phyloP scores from a whole-genome alignment of 2,113 vertebrate genomes.

The Oxyruncus cristatus region DNA sequence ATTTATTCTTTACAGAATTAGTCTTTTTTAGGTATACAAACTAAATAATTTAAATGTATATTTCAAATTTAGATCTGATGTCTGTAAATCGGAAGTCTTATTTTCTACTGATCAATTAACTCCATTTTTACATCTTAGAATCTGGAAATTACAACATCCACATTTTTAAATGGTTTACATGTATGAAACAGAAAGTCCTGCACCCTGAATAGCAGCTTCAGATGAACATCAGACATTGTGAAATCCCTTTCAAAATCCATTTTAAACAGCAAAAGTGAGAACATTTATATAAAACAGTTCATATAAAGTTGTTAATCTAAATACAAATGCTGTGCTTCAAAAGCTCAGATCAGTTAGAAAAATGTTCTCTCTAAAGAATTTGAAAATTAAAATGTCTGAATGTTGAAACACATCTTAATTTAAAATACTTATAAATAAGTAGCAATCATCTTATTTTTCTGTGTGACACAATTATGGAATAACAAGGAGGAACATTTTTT shows the following conservation, averaged over 20 bases:
- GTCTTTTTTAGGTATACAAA: neutral
- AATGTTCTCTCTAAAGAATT: conserved; percentile 62
- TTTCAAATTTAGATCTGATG: neutral
- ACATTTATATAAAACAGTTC: conserved; percentile 1
- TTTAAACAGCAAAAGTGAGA: neutral
- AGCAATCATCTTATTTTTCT: conserved; percentile 70
- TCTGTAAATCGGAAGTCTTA: neutral
- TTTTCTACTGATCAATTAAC: neutral
- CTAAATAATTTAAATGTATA: neutral
- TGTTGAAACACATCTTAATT: conserved; percentile 72
- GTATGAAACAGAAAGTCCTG: neutral
- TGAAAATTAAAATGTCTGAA: conserved; percentile 71
- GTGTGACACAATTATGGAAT: conserved; percentile 68
- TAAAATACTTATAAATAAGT: conserved; percentile 71
- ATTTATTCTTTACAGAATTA: neutral
- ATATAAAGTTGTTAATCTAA: conserved; percentile 55
- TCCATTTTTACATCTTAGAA: neutral
- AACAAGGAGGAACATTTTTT: conserved; percentile 73
- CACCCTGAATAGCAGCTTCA: conserved; percentile 22
- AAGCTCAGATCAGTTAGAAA: conserved; percentile 50
- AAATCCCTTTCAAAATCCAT: conserved; percentile 57
- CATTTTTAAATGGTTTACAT: neutral
- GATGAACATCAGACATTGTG: conserved; percentile 19
- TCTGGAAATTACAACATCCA: neutral
- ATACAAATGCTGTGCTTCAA: conserved; percentile 53